Percentiles rank a stretch among this genome's conserved stretches.
These are phyloP conservation scores for Ciconia maguari DNA, from an alignment of 2,113 vertebrate genomes.

Conservation along the genomic window DNA sequence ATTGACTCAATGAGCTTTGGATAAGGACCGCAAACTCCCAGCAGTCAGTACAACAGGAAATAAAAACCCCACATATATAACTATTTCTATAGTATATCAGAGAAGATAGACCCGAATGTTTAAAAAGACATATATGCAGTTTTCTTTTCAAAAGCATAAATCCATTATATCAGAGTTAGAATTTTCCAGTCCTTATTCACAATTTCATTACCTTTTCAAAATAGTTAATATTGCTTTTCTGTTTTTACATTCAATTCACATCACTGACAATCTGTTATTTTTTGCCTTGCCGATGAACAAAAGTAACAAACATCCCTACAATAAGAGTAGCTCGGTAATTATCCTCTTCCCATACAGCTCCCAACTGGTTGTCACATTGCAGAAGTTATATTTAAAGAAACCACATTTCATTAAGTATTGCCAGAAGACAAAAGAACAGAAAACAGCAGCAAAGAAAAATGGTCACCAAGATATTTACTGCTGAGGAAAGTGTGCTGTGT, in stretches of 20 bases:
- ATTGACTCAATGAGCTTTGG: background rate
- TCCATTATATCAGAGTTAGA: background rate
- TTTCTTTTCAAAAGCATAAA: background rate
- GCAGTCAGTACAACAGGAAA: background rate
- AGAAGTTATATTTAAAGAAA: conserved; percentile 51
- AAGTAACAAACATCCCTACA: background rate
- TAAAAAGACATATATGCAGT: background rate
- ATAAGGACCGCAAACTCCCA: background rate
- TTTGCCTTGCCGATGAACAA: background rate
- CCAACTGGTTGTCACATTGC: conserved; percentile 7
- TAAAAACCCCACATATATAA: background rate
- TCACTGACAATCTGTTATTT: background rate
- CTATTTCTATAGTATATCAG: background rate
- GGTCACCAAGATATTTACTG: conserved; percentile 67
- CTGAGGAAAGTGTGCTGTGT: conserved; percentile 53
- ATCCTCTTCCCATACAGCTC: conserved; percentile 26
- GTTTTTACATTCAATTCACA: background rate
- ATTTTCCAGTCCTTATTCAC: background rate
- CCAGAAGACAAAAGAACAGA: conserved; percentile 67
- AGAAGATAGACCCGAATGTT: background rate
- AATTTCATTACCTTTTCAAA: background rate
- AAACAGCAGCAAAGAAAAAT: conserved; percentile 69
- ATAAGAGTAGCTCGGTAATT: conserved; percentile 29
- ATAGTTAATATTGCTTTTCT: background rate
- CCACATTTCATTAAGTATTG: conserved; percentile 69